Conservation (phyloP, 2,113 vertebrate species). For the Nycticryphes semicollaris region DNA sequence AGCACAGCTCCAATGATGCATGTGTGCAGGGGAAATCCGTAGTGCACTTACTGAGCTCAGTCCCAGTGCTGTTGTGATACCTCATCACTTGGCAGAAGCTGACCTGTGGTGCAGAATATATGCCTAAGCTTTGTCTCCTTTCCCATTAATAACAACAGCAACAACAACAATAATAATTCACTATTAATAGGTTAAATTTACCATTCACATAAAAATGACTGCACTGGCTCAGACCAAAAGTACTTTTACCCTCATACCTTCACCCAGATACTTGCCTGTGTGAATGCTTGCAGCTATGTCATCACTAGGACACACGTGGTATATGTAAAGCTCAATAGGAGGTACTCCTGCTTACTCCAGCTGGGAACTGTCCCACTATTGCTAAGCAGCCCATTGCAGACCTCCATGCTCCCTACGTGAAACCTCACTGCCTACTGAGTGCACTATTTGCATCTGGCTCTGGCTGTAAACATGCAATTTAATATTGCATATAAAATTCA, state of each 20-base stretch:
- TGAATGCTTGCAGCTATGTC: not conserved
- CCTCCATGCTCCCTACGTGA: not conserved
- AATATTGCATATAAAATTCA: not conserved
- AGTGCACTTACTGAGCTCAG: not conserved
- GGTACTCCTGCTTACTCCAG: not conserved
- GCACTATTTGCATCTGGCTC: not conserved
- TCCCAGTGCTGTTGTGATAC: too few relatives aligned
- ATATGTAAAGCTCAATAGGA: not conserved
- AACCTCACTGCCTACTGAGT: not conserved
- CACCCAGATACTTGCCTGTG: not conserved
- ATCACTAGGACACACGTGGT: not conserved
- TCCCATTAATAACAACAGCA: not conserved
- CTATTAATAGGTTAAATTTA: not conserved
- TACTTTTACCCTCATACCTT: not conserved
- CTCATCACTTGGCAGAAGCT: not conserved
- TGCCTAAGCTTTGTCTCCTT: not conserved
- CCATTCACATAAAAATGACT: not conserved
- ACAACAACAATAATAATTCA: not conserved
- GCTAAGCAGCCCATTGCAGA: not conserved
- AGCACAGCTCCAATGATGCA: not conserved
- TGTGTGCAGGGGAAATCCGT: not conserved
- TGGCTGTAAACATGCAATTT: not conserved
- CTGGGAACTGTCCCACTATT: not conserved
- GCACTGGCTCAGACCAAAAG: not conserved
- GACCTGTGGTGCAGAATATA: not conserved